A percentile compares a stretch with the other conserved stretches of the same genome.
These are phyloP conservation scores for Papilio polyxenes DNA, from an alignment of 1,140 invertebrate species.

Conservation along the genomic window DNA sequence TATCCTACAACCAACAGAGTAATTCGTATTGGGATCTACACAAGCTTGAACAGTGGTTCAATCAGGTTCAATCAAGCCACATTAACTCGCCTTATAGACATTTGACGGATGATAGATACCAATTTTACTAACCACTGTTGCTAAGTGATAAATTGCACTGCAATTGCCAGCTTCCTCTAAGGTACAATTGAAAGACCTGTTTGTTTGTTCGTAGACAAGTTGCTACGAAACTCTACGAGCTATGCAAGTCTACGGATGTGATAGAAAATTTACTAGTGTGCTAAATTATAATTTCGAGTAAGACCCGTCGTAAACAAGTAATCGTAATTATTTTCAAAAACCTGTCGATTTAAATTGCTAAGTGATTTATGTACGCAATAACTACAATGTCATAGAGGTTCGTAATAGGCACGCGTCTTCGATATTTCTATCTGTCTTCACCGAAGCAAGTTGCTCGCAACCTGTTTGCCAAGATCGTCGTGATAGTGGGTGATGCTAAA, in stretches of 20 bases:
- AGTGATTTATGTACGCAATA: too few species aligned
- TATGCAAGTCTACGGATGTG: not conserved
- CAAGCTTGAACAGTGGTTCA: slow-evolving; percentile 9
- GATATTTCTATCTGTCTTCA: not conserved
- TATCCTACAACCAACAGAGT: not conserved
- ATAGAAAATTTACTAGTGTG: not conserved
- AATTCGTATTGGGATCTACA: not conserved
- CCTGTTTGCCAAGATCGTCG: too few species aligned
- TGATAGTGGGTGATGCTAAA: too few species aligned
- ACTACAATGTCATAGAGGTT: too few species aligned
- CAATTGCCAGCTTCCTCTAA: slow-evolving; percentile 40
- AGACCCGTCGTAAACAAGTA: too few species aligned
- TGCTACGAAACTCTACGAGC: slow-evolving; percentile 28
- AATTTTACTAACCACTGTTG: slow-evolving; percentile 30
- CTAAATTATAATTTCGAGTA: not conserved
- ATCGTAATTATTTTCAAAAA: too few species aligned
- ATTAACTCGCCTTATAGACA: slow-evolving; percentile 31
- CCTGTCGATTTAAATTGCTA: too few species aligned
- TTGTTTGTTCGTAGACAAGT: slow-evolving; percentile 12
- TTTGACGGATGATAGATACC: slow-evolving; percentile 33
- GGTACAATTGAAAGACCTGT: slow-evolving; percentile 40
- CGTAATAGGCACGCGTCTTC: not conserved
- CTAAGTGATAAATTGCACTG: slow-evolving; percentile 32
- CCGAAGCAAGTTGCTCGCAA: too few species aligned
- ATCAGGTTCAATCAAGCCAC: slow-evolving; percentile 26